Base-by-base conservation (phyloP, 2,888 invertebrate genomes). In the Leistus spinibarbis region DNA sequence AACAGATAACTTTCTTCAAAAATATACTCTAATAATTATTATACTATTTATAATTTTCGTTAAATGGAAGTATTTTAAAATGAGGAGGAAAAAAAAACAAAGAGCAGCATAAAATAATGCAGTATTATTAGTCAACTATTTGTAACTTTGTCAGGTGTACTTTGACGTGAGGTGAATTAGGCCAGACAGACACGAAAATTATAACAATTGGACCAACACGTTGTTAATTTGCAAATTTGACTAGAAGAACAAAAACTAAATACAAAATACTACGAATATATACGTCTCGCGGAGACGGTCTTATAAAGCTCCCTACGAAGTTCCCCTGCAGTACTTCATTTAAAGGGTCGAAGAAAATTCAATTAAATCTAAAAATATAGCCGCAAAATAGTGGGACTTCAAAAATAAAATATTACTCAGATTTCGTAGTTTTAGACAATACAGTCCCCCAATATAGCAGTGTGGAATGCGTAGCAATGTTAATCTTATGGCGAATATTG, bases 211-310 rank as follows among this genome's bases (percentile, higher is more conserved):
- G 40, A 40, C 40, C 10, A 40, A 1, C 40, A 13, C 62, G 53
- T 40, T 63, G 71, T 71, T 73, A 72, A 65, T 64, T 72, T 67
- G 67, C 73, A 73, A 40, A 72, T 73, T 73, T 73, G 73, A 73
- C 73, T 73, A 73, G 73, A 73, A 73, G 73, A 72, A 67, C 67
- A 73, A 40, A 40, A 72, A 67, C 66, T 73, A 73, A 73, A 53
- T 67, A 60, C 13, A 64, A 64, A 16, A 64, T 17, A 64, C 20
- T 22, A 60, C 60, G 60, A 60, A 40, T 40, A 40, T 40, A 40
- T 40, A 40, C 13, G 13, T 40, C 40, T 40, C 40, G 1, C 40
- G 40, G 40, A 10, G n/a, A 40, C 40, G 40, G 40, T 10, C 40
- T 40, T 40, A 10, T 40, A 40, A 40, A 40, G 13, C 40, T 40